A percentile compares a stretch with the other conserved stretches of the same genome.
phyloP scores from a whole-genome alignment of 2,797 vertebrate species.

The Cottoperca gobio region DNA sequence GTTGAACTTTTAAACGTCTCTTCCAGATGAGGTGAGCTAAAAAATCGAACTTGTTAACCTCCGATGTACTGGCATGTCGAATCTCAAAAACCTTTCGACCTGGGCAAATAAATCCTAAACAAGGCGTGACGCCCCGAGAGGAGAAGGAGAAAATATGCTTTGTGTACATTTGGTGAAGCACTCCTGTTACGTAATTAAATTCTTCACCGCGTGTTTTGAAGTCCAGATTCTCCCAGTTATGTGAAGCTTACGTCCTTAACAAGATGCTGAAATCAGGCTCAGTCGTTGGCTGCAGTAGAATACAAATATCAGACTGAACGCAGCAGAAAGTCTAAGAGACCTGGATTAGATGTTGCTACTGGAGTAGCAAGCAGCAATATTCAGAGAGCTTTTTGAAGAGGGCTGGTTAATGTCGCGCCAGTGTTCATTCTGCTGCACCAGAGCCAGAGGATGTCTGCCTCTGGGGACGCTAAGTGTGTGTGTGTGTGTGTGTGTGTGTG shows the following conservation, averaged over 20 bases:
- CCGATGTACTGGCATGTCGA: neutral
- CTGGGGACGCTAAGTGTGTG: conserved; percentile 31
- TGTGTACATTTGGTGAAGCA: neutral
- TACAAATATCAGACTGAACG: conserved; percentile 32
- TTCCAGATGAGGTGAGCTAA: conserved; percentile 18
- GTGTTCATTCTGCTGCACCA: conserved; percentile 63
- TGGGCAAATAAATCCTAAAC: neutral
- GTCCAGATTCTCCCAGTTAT: conserved; percentile 11
- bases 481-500: conserved; percentile 5
- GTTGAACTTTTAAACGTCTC: conserved; percentile 11
- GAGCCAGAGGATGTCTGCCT: conserved; percentile 54
- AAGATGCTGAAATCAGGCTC: conserved; percentile 30
- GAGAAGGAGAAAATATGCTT: neutral
- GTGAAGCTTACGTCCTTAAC: neutral
- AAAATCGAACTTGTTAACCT: neutral
- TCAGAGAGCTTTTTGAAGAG: conserved; percentile 64
- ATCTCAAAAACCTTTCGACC: neutral
- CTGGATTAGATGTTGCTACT: conserved; percentile 57
- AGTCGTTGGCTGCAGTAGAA: conserved; percentile 17
- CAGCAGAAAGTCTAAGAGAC: conserved; percentile 37
- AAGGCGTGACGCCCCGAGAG: neutral
- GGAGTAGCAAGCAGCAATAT: conserved; percentile 58
- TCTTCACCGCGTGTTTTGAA: neutral
- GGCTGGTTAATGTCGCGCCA: conserved; percentile 67
- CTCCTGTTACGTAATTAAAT: conserved; percentile 1